These are phyloP conservation scores for Masnerella sp. DNA, from an alignment of 2,888 invertebrate genomes.

Conservation along the genomic window DNA sequence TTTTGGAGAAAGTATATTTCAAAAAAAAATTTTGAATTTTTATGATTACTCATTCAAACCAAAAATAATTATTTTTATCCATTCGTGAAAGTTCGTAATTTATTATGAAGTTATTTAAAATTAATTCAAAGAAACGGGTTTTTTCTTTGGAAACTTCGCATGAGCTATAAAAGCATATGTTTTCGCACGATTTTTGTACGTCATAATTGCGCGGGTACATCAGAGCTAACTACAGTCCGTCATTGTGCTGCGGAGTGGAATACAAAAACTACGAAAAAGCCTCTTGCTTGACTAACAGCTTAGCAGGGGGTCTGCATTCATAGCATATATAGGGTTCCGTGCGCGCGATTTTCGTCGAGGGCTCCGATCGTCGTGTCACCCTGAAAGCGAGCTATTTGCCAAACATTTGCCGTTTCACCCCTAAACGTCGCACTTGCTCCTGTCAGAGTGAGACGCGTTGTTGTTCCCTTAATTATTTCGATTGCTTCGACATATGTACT, in stretches of 20 bases:
- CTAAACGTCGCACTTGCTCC: constrained; percentile 37
- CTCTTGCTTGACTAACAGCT: constrained; percentile 68
- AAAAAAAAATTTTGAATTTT: too few species aligned
- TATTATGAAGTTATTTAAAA: too few species aligned
- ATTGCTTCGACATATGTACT: constrained; percentile 47
- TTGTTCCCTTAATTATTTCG: constrained; percentile 52
- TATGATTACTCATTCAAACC: too few species aligned
- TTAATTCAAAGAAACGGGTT: too few species aligned
- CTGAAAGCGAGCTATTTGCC: constrained; percentile 70
- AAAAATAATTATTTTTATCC: too few species aligned
- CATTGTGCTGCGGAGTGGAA: constrained; percentile 69
- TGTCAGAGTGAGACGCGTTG: constrained; percentile 16
- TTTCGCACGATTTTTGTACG: constrained; percentile 1
- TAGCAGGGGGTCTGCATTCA: constrained; percentile 69
- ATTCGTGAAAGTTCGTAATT: too few species aligned
- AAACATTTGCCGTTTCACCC: constrained; percentile 67
- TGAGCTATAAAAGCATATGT: constrained; percentile 25
- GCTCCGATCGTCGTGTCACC: constrained; percentile 64
- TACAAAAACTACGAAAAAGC: constrained; percentile 67
- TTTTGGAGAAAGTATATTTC: too few species aligned
- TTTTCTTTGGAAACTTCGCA: too few species aligned
- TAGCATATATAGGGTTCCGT: constrained; percentile 33
- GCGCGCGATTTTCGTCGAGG: constrained; percentile 64
- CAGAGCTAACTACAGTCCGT: constrained; percentile 66
- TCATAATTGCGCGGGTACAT: constrained; percentile 38